phyloP scores from a whole-genome alignment of 2,797 vertebrate genomes.

The Apogon hyalosoma region DNA sequence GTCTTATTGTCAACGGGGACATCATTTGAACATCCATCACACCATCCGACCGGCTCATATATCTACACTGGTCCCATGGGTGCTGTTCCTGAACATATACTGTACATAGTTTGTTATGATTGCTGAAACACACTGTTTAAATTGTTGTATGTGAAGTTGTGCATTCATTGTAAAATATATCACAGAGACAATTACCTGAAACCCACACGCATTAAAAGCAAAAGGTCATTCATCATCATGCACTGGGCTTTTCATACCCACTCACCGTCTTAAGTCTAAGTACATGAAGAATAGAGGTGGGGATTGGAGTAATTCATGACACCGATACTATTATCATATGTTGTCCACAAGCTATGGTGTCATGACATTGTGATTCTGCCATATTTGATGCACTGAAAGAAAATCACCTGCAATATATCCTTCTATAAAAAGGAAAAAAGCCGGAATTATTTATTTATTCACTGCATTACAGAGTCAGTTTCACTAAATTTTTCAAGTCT shows the following conservation, averaged over 20 bases:
- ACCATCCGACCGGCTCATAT: neutral
- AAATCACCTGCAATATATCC: too few species aligned
- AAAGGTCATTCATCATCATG: neutral
- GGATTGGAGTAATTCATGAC: too few species aligned
- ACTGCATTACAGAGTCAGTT: too few species aligned
- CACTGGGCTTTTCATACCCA: neutral
- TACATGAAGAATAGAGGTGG: too few species aligned
- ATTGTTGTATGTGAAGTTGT: neutral
- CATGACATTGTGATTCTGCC: too few species aligned
- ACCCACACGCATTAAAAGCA: neutral
- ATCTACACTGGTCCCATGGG: slow-evolving; percentile 5
- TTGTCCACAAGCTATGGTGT: too few species aligned
- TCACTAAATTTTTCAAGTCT: too few species aligned
- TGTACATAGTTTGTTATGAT: neutral
- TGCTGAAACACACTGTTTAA: neutral
- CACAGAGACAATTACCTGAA: neutral
- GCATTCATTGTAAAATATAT: neutral
- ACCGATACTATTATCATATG: too few species aligned
- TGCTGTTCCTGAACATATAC: neutral
- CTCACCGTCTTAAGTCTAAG: too few species aligned
- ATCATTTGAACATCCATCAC: slow-evolving; percentile 10
- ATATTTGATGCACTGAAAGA: too few species aligned
- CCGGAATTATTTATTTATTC: too few species aligned
- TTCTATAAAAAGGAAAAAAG: too few species aligned
- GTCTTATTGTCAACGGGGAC: slow-evolving; percentile 13